Evolutionary conservation across 2,888 invertebrate species (phyloP), one percentile per base, ranked within the genome.

Genomic region (Melipona bicolor): DNA sequence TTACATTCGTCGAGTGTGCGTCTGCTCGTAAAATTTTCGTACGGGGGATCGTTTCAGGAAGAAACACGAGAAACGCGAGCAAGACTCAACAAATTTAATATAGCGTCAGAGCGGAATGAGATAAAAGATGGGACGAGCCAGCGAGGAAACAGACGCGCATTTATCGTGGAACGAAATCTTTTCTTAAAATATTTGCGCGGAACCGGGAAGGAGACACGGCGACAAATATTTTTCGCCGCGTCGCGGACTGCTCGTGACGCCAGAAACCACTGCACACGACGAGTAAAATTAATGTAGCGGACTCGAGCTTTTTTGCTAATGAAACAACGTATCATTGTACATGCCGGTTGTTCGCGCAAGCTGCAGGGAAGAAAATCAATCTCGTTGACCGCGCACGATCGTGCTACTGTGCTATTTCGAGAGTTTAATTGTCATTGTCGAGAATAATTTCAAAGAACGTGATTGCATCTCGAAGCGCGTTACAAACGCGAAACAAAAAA

Each of bases 121-220:
- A 52, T 52, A 52, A 52, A 52, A 61, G 19, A 17, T 17, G 19
- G 21, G 32, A 21, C 5, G 21, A 13, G 62, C 1, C 11, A 11
- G 32, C 6, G 32, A 19, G 27, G 27, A 1, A 32, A 4, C 43
- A 43, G 43, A 43, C 11, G 13, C 9, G 62, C 19, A 3, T 19
- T 21, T 19, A 36, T 17, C 21, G 17, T n/a, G 13, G 49, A 69
- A n/a, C 17, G 36, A 52, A 69, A 77, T 81, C 43, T 64, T 67
- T 59, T 62, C 54, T 74, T 15, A 49, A 77, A 62, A 52, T 67
- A 71, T 68, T 67, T 76, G 59, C 64, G 6, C 62, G 52, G n/a
- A 27, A 52, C 24, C 17, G 19, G 36, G 27, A 71, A 61, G 13
- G 27, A 15, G 54, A 15, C 64, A 36, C 56, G 72, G 17, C 36